Evolutionary conservation across 53 echinoderm and acorn worm species (phyloP).

Genomic region (Henricia sp.): DNA sequence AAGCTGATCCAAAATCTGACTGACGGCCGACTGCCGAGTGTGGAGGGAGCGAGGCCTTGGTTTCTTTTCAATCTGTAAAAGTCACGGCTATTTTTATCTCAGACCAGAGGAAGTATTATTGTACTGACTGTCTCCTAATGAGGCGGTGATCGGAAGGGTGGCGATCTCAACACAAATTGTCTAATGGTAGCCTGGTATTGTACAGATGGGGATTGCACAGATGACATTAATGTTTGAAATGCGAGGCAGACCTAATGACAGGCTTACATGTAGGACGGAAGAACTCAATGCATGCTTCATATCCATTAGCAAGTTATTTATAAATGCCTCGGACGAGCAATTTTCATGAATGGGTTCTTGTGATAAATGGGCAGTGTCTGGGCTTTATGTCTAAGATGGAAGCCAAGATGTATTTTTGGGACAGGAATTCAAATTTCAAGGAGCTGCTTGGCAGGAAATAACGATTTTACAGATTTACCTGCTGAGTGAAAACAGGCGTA

Average conservation of each 20-base stretch:
- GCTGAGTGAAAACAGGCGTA: too few relatives aligned
- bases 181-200: not conserved
- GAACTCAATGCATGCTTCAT: not conserved
- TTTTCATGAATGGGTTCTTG: constrained; percentile 15
- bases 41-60: too few relatives aligned
- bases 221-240: not conserved
- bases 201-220: not conserved
- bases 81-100: too few relatives aligned
- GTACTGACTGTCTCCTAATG: too few relatives aligned
- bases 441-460: too few relatives aligned
- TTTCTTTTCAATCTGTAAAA: too few relatives aligned
- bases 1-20: too few relatives aligned
- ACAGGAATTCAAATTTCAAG: too few relatives aligned
- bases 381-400: not conserved
- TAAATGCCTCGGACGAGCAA: not conserved
- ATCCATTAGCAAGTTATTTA: not conserved
- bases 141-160: too few relatives aligned
- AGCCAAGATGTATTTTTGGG: not conserved
- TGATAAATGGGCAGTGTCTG: not conserved
- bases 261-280: not conserved
- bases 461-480: too few relatives aligned
- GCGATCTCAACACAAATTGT: constrained; percentile 1
- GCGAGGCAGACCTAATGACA: not conserved
- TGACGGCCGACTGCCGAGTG: too few relatives aligned
- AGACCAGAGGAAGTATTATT: too few relatives aligned